phyloP scores from a whole-genome alignment of 2,113 vertebrate species.

The Azemiops feae region DNA sequence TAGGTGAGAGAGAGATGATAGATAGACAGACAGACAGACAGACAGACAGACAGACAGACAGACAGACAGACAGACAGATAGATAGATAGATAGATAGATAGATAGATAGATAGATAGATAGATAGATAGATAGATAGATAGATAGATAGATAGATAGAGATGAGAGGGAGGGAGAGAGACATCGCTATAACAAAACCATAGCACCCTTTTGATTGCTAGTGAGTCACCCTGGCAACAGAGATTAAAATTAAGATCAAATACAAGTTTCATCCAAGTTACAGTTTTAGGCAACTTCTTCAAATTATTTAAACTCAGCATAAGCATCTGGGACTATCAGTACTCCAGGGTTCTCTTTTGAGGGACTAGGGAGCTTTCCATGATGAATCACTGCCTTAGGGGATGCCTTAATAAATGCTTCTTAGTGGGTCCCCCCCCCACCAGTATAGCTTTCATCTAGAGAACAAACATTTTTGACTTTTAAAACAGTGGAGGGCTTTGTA shows the following conservation, averaged over 20 bases:
- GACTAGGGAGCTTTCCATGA: not conserved
- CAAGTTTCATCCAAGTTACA: not conserved
- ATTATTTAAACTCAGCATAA: not conserved
- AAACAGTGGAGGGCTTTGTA: not conserved
- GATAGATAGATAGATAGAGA: too few species aligned
- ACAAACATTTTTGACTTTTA: not conserved
- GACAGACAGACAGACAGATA: too few species aligned
- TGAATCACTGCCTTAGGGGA: not conserved
- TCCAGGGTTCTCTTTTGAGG: too few species aligned
- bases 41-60: too few species aligned
- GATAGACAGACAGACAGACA: too few species aligned
- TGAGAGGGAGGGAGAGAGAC: too few species aligned
- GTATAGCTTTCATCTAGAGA: not conserved
- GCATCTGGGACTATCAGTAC: too few species aligned
- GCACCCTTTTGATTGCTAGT: not conserved
- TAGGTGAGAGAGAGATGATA: too few species aligned
- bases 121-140: too few species aligned
- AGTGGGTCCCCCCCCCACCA: not conserved
- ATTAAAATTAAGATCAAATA: not conserved
- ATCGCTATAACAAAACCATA: not conserved
- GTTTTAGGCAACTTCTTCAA: not conserved
- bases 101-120: too few species aligned
- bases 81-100: too few species aligned
- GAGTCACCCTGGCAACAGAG: not conserved
- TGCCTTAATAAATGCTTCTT: not conserved